Evolutionary conservation across 2,113 vertebrate genomes (phyloP).

Genomic region (Spheniscus mendiculus): DNA sequence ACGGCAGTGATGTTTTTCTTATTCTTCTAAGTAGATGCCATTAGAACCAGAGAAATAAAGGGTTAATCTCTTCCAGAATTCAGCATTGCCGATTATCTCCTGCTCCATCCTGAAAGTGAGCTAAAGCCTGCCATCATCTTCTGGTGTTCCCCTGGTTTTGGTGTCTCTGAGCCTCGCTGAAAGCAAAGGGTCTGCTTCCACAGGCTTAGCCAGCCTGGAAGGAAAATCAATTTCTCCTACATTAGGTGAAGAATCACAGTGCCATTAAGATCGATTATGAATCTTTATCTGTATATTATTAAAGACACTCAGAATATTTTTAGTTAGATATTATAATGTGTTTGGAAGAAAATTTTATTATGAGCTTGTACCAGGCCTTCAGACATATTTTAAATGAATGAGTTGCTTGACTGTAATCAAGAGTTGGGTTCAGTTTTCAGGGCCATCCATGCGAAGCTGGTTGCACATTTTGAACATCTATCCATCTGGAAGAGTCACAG

Average conservation of each 20-base stretch:
- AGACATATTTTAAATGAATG: background rate
- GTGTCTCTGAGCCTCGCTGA: background rate
- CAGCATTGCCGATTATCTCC: background rate
- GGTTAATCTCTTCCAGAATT: background rate
- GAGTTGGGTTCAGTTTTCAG: background rate
- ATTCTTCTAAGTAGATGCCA: background rate
- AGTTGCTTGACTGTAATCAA: background rate
- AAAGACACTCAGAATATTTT: background rate
- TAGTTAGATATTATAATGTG: background rate
- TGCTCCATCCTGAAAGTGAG: background rate
- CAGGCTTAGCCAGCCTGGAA: background rate
- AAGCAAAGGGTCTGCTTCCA: background rate
- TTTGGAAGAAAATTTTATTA: background rate
- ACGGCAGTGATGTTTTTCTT: background rate
- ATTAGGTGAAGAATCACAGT: background rate
- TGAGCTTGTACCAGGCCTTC: background rate
- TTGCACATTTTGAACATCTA: rapidly evolving
- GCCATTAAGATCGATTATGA: background rate
- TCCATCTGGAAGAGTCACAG: background rate
- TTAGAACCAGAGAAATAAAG: background rate
- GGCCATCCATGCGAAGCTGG: background rate
- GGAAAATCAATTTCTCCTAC: background rate
- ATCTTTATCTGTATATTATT: background rate
- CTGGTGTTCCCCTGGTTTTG: background rate
- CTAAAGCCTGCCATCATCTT: background rate